phyloP scores from a whole-genome alignment of 2,797 vertebrate genomes.

The Distichodus sexfasciatus region DNA sequence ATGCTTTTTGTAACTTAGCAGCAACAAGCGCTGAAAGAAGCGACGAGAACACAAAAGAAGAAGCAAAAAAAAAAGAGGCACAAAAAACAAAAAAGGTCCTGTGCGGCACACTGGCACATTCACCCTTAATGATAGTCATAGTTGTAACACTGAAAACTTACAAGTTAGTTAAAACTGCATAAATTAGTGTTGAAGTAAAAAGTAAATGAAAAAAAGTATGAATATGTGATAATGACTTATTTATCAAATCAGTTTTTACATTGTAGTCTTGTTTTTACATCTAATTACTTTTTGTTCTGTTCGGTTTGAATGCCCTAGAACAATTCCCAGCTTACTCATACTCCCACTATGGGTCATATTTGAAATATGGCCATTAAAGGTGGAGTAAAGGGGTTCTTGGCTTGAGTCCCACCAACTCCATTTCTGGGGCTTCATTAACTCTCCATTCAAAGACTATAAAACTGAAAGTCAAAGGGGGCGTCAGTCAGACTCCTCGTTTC shows the following conservation, averaged over 20 bases:
- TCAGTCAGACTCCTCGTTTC: constrained; percentile 38
- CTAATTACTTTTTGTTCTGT: neutral
- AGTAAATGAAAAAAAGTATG: too few species aligned
- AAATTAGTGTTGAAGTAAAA: too few species aligned
- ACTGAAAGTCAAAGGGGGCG: constrained; percentile 44
- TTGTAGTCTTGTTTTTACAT: neutral
- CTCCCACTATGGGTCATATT: constrained; percentile 25
- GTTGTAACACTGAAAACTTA: too few species aligned
- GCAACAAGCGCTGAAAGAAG: too few species aligned
- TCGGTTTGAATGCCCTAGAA: neutral
- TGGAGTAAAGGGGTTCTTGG: constrained; percentile 48
- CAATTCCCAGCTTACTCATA: neutral
- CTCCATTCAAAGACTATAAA: constrained; percentile 61
- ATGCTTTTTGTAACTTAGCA: too few species aligned
- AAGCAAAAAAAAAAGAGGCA: too few species aligned
- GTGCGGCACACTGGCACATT: too few species aligned
- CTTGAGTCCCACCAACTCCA: constrained; percentile 39
- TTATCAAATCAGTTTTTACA: constrained; percentile 20
- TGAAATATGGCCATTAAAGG: constrained; percentile 57
- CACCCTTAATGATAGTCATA: too few species aligned
- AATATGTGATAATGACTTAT: too few species aligned
- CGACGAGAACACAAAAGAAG: too few species aligned
- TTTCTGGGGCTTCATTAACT: constrained; percentile 65
- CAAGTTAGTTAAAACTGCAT: too few species aligned
- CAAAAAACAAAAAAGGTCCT: too few species aligned